Evolutionary conservation across 2,113 vertebrate genomes (phyloP).

Genomic region (Seriola quinqueradiata): DNA sequence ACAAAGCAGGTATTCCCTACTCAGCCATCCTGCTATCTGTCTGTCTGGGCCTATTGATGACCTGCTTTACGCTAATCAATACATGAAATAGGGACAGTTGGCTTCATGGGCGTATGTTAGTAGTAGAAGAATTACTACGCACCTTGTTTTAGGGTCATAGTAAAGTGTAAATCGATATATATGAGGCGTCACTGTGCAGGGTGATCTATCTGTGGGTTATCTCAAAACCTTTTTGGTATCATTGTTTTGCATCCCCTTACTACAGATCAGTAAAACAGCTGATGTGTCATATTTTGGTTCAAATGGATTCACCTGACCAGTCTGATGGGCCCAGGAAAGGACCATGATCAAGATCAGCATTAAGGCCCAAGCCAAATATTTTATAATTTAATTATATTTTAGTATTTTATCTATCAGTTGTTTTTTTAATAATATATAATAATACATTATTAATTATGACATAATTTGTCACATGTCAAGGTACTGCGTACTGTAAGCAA

Average conservation of each 20-base stretch:
- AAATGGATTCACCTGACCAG: not conserved
- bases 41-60: slow-evolving; percentile 67
- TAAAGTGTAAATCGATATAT: not conserved
- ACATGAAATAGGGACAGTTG: slow-evolving; percentile 39
- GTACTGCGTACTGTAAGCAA: too few species aligned
- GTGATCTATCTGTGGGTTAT: not conserved
- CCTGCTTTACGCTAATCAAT: slow-evolving; percentile 66
- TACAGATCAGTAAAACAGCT: too few species aligned
- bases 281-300: too few species aligned
- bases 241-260: too few species aligned
- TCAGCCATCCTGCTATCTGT: slow-evolving; percentile 67
- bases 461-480: too few species aligned
- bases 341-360: not conserved
- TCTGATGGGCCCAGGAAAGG: too few species aligned
- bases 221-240: not conserved
- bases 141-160: not conserved
- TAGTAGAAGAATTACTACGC: not conserved
- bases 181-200: not conserved
- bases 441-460: too few species aligned
- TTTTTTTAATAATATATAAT: too few species aligned
- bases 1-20: slow-evolving; percentile 35
- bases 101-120: slow-evolving; percentile 13
- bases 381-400: too few species aligned
- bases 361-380: too few species aligned
- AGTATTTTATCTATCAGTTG: too few species aligned